Base-by-base conservation (phyloP, 2,888 invertebrate species). In the Scaptomyza caliginosa region DNA sequence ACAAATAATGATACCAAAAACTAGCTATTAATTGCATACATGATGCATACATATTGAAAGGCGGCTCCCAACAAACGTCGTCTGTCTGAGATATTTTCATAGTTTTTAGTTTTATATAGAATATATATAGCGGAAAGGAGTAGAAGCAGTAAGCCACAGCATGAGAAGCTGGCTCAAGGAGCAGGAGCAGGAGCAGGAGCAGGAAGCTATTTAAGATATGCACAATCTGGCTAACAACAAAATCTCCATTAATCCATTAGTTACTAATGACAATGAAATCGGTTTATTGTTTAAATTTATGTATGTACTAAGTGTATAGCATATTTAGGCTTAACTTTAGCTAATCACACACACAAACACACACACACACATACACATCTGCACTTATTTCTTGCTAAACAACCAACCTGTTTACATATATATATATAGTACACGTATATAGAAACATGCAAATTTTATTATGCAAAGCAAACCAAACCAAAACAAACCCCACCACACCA, bases 281-380 rank as follows among this genome's bases (percentile, higher is more conserved):
- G 81, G 73, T 83, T 72, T 83, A 76, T 62, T 54, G 45, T 54
- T 66, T 67, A 83, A 54, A 23, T 30, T 4, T 30, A 30, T 28
- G 28, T 42, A 40, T 23, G 16, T 26, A 17, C 11, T 43, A 28
- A 58, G 65, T 70, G 48, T 70, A 84, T 49, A 59, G 65, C 78
- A 52, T 65, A 81, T 56, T 58, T 85, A 83, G 86, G 84, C 56
- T 66, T 86, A 86, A 80, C 63, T 76, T 79, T 58, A 72, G 58
- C 58, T 34, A 75, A 75, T 58, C 51, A 42, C 10, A 11, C 40
- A 51, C 21, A 11, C 13, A 46, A 42, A 19, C 50, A 70, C 11
- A 38, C 28, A 19, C 28, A 30, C 46, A 17, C n/a, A 23, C 30
- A 28, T 7, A 43, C 50, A 40, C 16, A 40, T 8, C 11, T 30